Base-by-base conservation (phyloP, 2,113 vertebrate genomes). In the Eurystomus gularis region DNA sequence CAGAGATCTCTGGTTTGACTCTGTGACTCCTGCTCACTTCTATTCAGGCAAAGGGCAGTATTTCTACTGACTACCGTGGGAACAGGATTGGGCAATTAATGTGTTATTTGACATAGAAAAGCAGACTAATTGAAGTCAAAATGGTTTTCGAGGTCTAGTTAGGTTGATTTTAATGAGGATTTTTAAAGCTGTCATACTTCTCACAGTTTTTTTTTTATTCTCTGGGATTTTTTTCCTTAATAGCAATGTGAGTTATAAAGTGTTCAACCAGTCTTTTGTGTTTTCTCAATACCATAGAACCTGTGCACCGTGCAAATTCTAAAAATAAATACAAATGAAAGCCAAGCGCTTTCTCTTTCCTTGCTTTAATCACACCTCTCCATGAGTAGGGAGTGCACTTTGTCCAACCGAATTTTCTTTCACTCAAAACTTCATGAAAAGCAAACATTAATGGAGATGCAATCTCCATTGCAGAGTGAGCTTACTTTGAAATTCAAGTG, bases 151-250 rank as follows among this genome's bases (percentile, higher is more conserved):
- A 92, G 88, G 92, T 92, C 90, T 93, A 68, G 4, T 52, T 94
- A 80, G 81, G 83, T 76, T 93, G 88, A 69, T 91, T 94, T 94
- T 96, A 96, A 94, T 89, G 92, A 96, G 77, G 83, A 71, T 65
- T 94, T 92, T 92, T 94, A 48, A 84, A 91, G 69, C 90, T 93
- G 44, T 81, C 51, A 17, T 60, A 29, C 28, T 88, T 90, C 33
- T 91, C 37, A 10, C 17, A 13, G 10, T 48, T 49, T 18, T 5
- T 14, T 82, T 77, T 64, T 62, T 46, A 39, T 21, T 29, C n/a
- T 84, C 33, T 44, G n/a, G 37, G 72, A 85, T 31, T n/a, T 79
- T 83, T 82, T 76, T 46, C 83, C 49, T 60, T 16, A 39, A 42
- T 39, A 82, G 46, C 6, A 0, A 61, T 75, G 48, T 1, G 42